These are phyloP conservation scores for Physeter macrocephalus DNA, from an alignment of 2,113 vertebrate species.

Conservation along the genomic window DNA sequence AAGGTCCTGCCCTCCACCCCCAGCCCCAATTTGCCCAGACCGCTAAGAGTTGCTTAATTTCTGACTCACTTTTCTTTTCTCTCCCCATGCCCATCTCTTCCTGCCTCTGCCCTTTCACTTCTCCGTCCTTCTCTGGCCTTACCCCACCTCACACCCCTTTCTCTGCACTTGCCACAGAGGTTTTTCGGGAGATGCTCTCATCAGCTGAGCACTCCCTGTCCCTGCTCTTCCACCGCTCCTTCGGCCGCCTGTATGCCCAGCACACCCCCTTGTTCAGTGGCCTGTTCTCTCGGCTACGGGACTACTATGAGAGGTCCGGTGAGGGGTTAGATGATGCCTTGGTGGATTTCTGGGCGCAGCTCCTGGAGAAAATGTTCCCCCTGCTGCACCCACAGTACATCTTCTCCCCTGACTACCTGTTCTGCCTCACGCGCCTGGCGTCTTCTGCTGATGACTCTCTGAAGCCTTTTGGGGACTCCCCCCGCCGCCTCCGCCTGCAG, in stretches of 20 bases:
- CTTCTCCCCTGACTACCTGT: slow-evolving; percentile 88
- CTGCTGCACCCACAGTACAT: slow-evolving; percentile 91
- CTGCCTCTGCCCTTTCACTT: background rate
- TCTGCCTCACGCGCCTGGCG: slow-evolving; percentile 85
- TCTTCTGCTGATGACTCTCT: slow-evolving; percentile 81
- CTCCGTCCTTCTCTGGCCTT: background rate
- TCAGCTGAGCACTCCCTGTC: slow-evolving; percentile 88
- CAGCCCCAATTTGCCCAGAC: background rate
- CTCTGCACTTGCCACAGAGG: slow-evolving; percentile 78
- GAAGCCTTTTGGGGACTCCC: slow-evolving; percentile 89
- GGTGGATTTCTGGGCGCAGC: slow-evolving; percentile 89
- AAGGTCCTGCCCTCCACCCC: background rate
- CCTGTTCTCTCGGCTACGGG: slow-evolving; percentile 81
- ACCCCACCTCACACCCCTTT: background rate
- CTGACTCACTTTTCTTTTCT: slow-evolving; percentile 40
- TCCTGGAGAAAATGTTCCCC: slow-evolving; percentile 89
- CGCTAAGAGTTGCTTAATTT: background rate
- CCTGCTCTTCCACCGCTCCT: slow-evolving; percentile 90
- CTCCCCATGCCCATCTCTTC: background rate
- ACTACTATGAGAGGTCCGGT: slow-evolving; percentile 87
- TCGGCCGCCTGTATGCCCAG: slow-evolving; percentile 88
- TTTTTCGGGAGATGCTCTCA: slow-evolving; percentile 89
- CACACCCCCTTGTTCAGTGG: slow-evolving; percentile 78
- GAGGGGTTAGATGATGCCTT: slow-evolving; percentile 87
- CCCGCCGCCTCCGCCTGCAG: slow-evolving; percentile 87